Conservation (phyloP, 2,113 vertebrate genomes). For the Conger conger region DNA sequence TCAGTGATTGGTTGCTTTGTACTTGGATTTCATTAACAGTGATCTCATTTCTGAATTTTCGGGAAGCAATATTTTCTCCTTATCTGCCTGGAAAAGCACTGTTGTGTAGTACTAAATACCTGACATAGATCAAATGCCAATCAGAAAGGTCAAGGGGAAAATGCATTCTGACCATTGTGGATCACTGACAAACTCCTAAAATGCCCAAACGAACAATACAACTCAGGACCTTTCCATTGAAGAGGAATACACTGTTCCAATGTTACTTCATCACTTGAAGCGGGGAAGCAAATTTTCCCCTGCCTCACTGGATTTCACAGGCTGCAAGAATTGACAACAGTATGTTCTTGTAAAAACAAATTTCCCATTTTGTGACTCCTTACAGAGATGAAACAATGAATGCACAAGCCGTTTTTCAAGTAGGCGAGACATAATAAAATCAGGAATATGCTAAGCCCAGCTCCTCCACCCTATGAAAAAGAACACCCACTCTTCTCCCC, state of each 20-base stretch:
- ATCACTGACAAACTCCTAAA: neutral
- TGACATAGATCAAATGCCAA: neutral
- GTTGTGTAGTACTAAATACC: neutral
- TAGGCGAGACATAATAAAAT: neutral
- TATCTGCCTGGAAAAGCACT: neutral
- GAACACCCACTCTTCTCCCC: neutral
- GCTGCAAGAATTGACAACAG: neutral
- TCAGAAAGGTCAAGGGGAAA: neutral
- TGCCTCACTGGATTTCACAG: neutral
- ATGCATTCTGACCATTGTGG: neutral
- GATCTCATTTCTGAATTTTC: neutral
- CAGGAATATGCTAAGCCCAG: neutral
- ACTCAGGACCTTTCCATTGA: neutral
- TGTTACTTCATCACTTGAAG: neutral
- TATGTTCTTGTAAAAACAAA: neutral
- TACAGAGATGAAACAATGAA: neutral
- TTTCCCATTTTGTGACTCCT: neutral
- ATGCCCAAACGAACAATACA: neutral
- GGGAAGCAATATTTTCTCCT: neutral
- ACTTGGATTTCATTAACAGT: neutral
- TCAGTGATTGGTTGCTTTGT: constrained; percentile 2
- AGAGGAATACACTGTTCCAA: neutral
- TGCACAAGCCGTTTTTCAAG: neutral
- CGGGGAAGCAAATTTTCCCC: neutral
- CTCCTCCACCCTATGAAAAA: neutral